Percentiles rank a stretch among this genome's conserved stretches.
These are phyloP conservation scores for Tympanuchus pallidicinctus DNA, from an alignment of 2,113 vertebrate genomes.

Conservation along the genomic window DNA sequence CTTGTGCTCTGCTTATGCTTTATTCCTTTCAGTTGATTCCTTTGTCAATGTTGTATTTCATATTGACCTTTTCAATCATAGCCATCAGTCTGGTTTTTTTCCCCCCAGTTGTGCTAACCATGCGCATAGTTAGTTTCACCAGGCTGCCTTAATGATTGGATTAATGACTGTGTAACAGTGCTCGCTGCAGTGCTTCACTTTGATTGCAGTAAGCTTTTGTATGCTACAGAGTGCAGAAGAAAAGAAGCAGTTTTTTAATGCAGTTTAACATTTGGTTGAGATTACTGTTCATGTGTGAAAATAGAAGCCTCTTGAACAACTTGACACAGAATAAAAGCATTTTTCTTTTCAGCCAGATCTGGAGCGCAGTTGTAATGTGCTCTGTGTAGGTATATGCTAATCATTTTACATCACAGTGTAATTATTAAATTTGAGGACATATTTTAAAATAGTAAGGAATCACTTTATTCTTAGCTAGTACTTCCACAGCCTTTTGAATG, in stretches of 20 bases:
- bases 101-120: slow-evolving; percentile 37
- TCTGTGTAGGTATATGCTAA: neutral
- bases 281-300: neutral
- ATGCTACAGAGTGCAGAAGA: slow-evolving; percentile 38
- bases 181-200: slow-evolving; percentile 68
- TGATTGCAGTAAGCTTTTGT: slow-evolving; percentile 73
- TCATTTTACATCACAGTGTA: neutral
- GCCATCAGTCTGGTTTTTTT: neutral
- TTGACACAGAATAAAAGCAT: neutral
- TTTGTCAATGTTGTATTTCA: slow-evolving; percentile 41
- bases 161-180: slow-evolving; percentile 70
- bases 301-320: neutral
- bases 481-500: neutral
- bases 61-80: slow-evolving; percentile 49
- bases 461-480: neutral
- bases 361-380: neutral
- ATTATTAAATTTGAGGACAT: neutral
- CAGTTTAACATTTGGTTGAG: neutral
- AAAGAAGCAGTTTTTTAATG: slow-evolving; percentile 18
- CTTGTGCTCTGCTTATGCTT: neutral
- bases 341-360: neutral
- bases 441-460: neutral
- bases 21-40: neutral
- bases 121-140: slow-evolving; percentile 61
- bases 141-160: slow-evolving; percentile 78